These are phyloP conservation scores for Theocolax elegans DNA, from an alignment of 1,140 invertebrate species.

Conservation along the genomic window DNA sequence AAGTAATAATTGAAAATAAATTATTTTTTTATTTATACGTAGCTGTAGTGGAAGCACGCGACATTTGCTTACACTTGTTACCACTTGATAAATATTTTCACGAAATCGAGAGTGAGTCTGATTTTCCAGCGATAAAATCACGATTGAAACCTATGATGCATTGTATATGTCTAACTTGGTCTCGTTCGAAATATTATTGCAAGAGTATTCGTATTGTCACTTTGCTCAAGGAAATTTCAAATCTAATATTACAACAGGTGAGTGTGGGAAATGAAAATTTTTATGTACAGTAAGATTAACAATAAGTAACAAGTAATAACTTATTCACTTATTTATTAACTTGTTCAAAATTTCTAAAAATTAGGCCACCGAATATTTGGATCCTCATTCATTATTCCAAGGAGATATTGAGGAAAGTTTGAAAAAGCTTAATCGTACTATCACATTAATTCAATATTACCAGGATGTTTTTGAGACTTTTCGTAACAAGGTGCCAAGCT, in stretches of 20 bases:
- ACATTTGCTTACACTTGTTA: constrained; percentile 75
- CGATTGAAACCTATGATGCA: constrained; percentile 77
- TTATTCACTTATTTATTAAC: no score
- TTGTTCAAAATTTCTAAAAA: no score
- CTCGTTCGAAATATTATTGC: constrained; percentile 85
- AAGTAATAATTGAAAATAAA: no score
- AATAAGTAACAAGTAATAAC: no score
- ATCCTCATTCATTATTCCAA: constrained; percentile 71
- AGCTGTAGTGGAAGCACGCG: constrained; percentile 72
- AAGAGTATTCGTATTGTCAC: constrained; percentile 78
- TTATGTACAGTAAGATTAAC: no score
- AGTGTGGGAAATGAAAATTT: background rate
- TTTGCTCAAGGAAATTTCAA: constrained; percentile 80
- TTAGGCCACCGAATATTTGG: constrained; percentile 55
- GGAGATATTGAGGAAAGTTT: constrained; percentile 71
- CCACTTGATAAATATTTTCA: constrained; percentile 75
- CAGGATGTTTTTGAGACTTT: constrained; percentile 64
- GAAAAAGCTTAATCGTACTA: constrained; percentile 49
- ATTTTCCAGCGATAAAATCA: constrained; percentile 73
- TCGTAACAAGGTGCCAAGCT: constrained; percentile 68
- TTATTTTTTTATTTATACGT: background rate
- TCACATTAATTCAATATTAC: constrained; percentile 51
- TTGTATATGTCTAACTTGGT: constrained; percentile 86
- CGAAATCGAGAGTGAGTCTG: constrained; percentile 73
- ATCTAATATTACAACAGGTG: constrained; percentile 79